Evolutionary conservation across 2,797 vertebrate species (phyloP), one percentile per base, ranked within the genome.

Genomic region (Enteromius fasciolatus): DNA sequence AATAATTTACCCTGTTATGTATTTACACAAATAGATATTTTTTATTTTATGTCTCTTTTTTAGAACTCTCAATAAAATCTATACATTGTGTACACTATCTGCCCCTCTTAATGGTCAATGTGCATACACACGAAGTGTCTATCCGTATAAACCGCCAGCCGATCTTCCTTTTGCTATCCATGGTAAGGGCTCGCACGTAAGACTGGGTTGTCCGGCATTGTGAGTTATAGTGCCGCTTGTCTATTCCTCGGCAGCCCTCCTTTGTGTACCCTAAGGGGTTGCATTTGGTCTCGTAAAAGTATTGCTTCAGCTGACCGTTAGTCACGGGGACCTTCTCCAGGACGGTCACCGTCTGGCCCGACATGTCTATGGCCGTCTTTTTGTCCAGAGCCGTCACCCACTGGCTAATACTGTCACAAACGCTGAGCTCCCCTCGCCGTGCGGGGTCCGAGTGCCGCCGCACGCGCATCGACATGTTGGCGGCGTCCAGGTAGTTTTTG

Each of bases 1-100:
- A 99, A 99, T 99, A 99, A 99, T 98, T 99, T 99, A 99, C 97
- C 98, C 97, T 98, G 98, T 99, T 97, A 98, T 98, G 97, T 97
- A 97, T 99, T 98, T 99, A 98, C 98, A 99, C 98, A 99, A 99
- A 99, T 99, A 99, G 97, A 99, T 98, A 97, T 97, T 96, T 97
- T 97, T 96, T 94, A 93, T 95, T 92, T 94, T 94, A 93, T 97
- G 95, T 94, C 92, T 97, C 95, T 96, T 94, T 95, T 90, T 95
- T 95, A 94, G 97, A 96, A 97, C 96, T 98, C 96, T 98, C 97
- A 95, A 98, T 99, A 98, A 96, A 99, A 97, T 98, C 97, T 99
- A 97, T 98, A 97, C 96, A 97, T 90, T 93, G 87, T 97, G 95
- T 92, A 94, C 97, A 99, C 96, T 99, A 99, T 99, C 98, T 99